Conservation (phyloP, 2,797 vertebrate genomes). For the Liasis olivaceus region DNA sequence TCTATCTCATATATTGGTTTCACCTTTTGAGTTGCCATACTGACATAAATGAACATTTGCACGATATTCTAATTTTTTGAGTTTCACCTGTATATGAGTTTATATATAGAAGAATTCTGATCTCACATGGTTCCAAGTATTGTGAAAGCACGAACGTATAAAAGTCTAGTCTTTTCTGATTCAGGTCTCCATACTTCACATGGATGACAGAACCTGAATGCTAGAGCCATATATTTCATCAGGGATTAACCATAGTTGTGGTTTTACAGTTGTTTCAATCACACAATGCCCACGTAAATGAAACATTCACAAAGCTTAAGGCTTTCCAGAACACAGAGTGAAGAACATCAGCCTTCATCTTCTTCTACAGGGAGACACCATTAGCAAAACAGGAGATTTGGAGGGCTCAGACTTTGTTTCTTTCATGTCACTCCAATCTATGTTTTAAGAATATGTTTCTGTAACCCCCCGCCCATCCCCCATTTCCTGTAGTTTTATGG, state of each 20-base stretch:
- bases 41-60: too few relatives aligned
- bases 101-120: not conserved
- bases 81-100: not conserved
- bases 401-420: not conserved
- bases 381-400: not conserved
- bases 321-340: not conserved
- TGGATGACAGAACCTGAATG: not conserved
- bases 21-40: too few relatives aligned
- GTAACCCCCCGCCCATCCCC: not conserved
- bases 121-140: not conserved
- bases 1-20: too few relatives aligned
- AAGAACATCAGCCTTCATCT: not conserved
- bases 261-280: not conserved
- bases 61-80: too few relatives aligned
- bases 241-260: not conserved
- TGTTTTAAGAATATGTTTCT: not conserved
- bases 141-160: not conserved
- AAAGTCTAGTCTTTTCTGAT: not conserved
- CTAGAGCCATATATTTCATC: not conserved
- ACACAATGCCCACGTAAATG: not conserved
- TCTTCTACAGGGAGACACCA: not conserved
- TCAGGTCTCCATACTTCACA: not conserved
- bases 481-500: slow-evolving; percentile 5
- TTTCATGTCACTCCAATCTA: not conserved
- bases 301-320: not conserved